Evolutionary conservation across 2,888 invertebrate genomes (phyloP).

Genomic region (Sclerodermus sp.): DNA sequence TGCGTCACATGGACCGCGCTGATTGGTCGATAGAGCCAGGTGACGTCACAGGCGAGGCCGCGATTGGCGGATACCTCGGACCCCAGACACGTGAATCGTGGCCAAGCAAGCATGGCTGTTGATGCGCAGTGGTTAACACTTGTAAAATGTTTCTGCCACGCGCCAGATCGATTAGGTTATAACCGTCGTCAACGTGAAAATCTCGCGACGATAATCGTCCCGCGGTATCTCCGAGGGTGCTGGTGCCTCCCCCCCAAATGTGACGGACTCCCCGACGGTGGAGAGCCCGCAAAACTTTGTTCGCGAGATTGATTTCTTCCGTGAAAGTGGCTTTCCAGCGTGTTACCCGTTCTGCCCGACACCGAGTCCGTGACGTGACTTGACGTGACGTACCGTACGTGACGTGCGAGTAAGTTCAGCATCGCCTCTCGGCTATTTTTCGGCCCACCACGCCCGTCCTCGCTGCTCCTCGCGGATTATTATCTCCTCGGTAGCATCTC

Average conservation of each 20-base stretch:
- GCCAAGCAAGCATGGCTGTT: slow-evolving; percentile 58
- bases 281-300: slow-evolving; percentile 18
- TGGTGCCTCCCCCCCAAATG: slow-evolving; percentile 13
- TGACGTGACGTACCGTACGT: no score
- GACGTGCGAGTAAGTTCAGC: slow-evolving; percentile 19
- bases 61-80: slow-evolving; percentile 53
- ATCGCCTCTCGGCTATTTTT: slow-evolving; percentile 15
- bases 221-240: slow-evolving; percentile 21
- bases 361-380: slow-evolving; percentile 6
- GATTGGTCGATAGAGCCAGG: slow-evolving; percentile 60
- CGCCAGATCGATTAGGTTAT: slow-evolving; percentile 55
- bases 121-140: slow-evolving; percentile 58
- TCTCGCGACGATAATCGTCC: slow-evolving; percentile 18
- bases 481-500: slow-evolving; percentile 38
- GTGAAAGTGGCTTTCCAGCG: slow-evolving; percentile 28
- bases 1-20: slow-evolving; percentile 59
- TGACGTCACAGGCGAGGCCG: slow-evolving; percentile 52
- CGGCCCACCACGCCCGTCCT: background rate
- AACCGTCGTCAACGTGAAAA: slow-evolving; percentile 40
- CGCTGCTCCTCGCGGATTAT: slow-evolving; percentile 16
- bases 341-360: slow-evolving; percentile 32
- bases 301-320: slow-evolving; percentile 29
- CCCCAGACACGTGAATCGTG: slow-evolving; percentile 59
- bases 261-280: slow-evolving; percentile 16
- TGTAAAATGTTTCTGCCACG: slow-evolving; percentile 55